phyloP scores from a whole-genome alignment of 2,113 vertebrate species.

The Blennius ocellaris region DNA sequence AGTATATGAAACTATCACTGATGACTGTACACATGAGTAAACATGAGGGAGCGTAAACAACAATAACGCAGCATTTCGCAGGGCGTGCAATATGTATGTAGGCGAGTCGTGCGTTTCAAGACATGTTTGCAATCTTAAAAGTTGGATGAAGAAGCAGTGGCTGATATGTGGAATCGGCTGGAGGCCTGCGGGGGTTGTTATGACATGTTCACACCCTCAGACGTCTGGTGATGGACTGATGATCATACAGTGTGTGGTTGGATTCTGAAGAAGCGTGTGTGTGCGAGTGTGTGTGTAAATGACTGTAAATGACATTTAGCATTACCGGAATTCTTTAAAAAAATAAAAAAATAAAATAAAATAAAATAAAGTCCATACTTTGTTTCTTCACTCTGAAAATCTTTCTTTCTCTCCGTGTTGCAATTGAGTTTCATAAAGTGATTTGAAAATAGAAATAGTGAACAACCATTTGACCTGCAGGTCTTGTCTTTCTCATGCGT shows the following conservation, averaged over 20 bases:
- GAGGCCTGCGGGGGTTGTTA: constrained; percentile 26
- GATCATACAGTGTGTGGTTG: constrained; percentile 48
- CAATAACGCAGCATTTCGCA: constrained; percentile 55
- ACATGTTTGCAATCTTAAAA: constrained; percentile 41
- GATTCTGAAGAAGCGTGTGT: constrained; percentile 17
- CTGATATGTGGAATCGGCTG: constrained; percentile 5
- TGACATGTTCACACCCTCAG: constrained; percentile 30
- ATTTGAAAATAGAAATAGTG: background rate
- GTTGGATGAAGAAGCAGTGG: constrained; percentile 18
- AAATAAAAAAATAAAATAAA: no score
- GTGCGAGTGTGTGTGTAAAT: constrained; percentile 55
- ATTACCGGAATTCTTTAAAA: constrained; percentile 30
- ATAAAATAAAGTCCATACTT: background rate
- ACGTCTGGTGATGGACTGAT: constrained; percentile 36
- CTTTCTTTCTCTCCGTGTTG: background rate
- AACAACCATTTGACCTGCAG: background rate
- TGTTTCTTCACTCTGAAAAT: background rate
- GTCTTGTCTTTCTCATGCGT: background rate
- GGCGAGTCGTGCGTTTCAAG: background rate
- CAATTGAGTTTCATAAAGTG: background rate
- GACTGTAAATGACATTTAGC: constrained; percentile 47
- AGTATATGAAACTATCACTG: constrained; percentile 84
- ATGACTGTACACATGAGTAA: constrained; percentile 78
- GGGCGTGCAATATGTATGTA: constrained; percentile 56
- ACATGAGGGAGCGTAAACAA: constrained; percentile 71